Conservation (phyloP, 1,140 invertebrate genomes). For the Zaprionus tsacasi region DNA sequence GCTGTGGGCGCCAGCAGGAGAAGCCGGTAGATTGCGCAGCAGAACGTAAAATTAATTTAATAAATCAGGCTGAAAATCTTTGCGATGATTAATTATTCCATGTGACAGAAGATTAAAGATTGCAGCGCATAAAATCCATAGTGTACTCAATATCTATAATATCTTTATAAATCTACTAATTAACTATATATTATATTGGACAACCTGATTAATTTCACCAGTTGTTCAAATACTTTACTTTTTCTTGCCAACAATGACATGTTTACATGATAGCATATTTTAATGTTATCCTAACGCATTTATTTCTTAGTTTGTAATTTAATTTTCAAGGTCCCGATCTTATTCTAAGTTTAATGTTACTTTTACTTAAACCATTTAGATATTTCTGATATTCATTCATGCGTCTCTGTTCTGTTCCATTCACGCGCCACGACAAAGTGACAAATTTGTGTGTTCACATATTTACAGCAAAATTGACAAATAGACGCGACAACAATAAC, state of each 20-base stretch:
- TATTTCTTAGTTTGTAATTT: background rate
- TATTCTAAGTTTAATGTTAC: background rate
- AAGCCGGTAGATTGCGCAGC: background rate
- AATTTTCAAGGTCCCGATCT: background rate
- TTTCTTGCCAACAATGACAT: too few relatives aligned
- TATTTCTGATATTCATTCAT: constrained; percentile 13
- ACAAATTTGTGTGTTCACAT: constrained; percentile 41
- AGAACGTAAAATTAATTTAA: background rate
- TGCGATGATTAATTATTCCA: background rate
- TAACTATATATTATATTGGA: too few relatives aligned
- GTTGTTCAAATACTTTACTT: too few relatives aligned
- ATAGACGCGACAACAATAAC: constrained; percentile 39
- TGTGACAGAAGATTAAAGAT: background rate
- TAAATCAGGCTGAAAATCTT: constrained; percentile 1
- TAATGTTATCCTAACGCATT: too few relatives aligned
- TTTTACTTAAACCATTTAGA: too few relatives aligned
- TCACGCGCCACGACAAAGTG: constrained; percentile 20
- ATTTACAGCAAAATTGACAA: constrained; percentile 41
- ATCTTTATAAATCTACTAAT: too few relatives aligned
- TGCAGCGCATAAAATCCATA: background rate
- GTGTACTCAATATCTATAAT: too few relatives aligned
- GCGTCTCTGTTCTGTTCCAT: constrained; percentile 1
- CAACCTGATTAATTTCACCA: too few relatives aligned
- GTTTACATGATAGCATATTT: too few relatives aligned
- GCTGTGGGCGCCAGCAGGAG: background rate